Evolutionary conservation across 2,113 vertebrate genomes (phyloP), one percentile per base, ranked within the genome.

Genomic region (Triplophysa siluroides): DNA sequence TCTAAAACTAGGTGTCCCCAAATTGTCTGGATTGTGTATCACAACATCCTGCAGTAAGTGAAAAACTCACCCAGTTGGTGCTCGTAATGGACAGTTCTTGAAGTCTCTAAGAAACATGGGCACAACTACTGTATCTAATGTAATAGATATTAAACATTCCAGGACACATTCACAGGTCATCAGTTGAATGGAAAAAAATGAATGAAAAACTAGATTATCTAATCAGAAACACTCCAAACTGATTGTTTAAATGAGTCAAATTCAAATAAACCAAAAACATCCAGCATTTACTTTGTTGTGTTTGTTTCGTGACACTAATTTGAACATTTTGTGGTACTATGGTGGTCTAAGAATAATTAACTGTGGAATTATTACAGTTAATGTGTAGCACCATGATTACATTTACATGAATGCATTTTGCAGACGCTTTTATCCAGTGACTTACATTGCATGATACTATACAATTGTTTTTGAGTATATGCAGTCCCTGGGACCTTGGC

Each of bases 41-140:
- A 52, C 24, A 65, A 65, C 47, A 65, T 33, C 45, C 62, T 64
- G 75, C 75, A 65, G 61, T 73, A 41, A 56, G 29, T 73, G 70
- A 41, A n/a, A 41, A 73, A 38, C 12, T 73, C 45, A 65, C 74
- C 50, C 26, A 26, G 19, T 62, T 62, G 52, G 69, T 47, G 71
- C 76, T 60, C 67, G 68, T 80, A 71, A 74, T n/a, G 43, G 0
- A 62, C 21, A 52, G 50, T 65, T 50, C 60, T 65, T 79, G n/a
- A 73, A 47, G 52, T 74, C 50, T 56, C 9, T 74, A 50, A 71
- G 71, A 76, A 54, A 73, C 52, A 61, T 54, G 73, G 76, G 68
- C 74, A 81, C 72, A 80, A 69, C 65, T 75, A 43, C 63, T 64
- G 64, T 68, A 47, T 33, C 77, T 58, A 47, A 73, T 79, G 81